Evolutionary conservation across 92 coral and sea anemone genomes (phyloP).

Genomic region (Heteractis magnifica): DNA sequence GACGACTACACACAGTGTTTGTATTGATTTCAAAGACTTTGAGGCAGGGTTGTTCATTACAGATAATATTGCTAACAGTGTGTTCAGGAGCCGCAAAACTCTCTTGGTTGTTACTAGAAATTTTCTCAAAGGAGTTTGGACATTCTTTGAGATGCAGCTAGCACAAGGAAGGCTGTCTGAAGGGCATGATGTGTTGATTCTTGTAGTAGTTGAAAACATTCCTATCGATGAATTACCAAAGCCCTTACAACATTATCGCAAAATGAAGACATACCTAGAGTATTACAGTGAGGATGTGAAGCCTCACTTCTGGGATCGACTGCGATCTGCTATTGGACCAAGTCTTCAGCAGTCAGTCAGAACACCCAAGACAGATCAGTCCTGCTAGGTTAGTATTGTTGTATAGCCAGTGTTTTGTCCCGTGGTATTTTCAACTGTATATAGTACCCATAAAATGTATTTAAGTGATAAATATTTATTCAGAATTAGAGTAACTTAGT

Average conservation of each 20-base stretch:
- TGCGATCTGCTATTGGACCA: constrained; percentile 49
- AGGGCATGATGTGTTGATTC: constrained; percentile 50
- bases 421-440: no score
- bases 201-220: constrained; percentile 47
- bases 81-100: constrained; percentile 60
- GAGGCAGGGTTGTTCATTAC: constrained; percentile 37
- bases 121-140: constrained; percentile 54
- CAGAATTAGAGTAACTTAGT: no score
- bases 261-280: constrained; percentile 51
- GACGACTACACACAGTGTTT: constrained; percentile 35
- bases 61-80: constrained; percentile 52
- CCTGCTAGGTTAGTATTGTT: no score
- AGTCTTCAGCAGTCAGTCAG: constrained; percentile 6
- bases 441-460: no score
- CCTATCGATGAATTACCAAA: constrained; percentile 40
- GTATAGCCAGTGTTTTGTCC: no score
- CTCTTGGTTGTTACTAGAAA: constrained; percentile 48
- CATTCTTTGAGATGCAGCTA: constrained; percentile 54
- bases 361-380: no score
- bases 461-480: no score
- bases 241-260: constrained; percentile 51
- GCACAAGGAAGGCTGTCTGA: constrained; percentile 52
- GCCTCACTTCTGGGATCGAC: constrained; percentile 61
- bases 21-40: constrained; percentile 56
- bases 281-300: constrained; percentile 55